Evolutionary conservation across 1,140 invertebrate species (phyloP).

Genomic region (Helicoverpa armigera): DNA sequence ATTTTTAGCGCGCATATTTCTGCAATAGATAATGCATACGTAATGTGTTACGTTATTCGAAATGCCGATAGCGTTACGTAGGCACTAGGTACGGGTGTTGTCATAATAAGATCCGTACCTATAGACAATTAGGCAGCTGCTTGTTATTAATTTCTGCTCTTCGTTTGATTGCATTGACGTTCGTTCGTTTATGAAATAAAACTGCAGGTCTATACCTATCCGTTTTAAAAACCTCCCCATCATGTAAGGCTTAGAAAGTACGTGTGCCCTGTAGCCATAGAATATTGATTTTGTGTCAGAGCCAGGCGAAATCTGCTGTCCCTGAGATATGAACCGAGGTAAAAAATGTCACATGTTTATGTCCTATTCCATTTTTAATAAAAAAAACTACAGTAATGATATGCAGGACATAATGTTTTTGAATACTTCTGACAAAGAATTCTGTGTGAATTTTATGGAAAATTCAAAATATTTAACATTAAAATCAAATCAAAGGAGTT

Average conservation of each 20-base stretch:
- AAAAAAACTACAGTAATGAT: background rate
- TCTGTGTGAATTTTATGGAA: too few relatives aligned
- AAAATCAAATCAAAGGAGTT: too few relatives aligned
- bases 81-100: background rate
- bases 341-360: background rate
- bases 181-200: too few relatives aligned
- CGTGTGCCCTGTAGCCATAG: background rate
- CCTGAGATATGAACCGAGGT: background rate
- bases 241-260: background rate
- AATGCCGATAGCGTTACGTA: background rate
- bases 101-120: background rate
- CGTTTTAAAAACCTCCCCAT: background rate
- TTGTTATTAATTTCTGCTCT: slow-evolving; percentile 2
- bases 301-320: background rate
- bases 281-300: slow-evolving; percentile 30
- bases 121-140: background rate
- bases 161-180: background rate
- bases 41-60: slow-evolving; percentile 21
- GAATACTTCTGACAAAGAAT: background rate
- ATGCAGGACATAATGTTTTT: background rate
- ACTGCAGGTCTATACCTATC: background rate
- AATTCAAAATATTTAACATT: too few relatives aligned
- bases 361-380: background rate
- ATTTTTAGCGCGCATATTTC: slow-evolving; percentile 19
- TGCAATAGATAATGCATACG: slow-evolving; percentile 24